Conservation (phyloP, 2,113 vertebrate species). For the Jacana jacana region DNA sequence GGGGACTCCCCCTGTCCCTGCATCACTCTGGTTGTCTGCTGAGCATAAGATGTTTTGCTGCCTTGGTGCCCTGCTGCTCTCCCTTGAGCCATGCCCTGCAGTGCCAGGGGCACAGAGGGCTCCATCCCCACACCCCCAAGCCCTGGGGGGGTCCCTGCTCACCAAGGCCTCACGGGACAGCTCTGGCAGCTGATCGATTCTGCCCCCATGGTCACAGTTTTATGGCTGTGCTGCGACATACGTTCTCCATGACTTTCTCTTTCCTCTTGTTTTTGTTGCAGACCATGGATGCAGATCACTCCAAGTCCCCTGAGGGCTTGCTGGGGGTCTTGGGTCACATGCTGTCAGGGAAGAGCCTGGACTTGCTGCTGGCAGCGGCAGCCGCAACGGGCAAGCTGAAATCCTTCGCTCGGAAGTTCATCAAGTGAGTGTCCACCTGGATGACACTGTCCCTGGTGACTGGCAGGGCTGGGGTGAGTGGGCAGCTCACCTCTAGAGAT, state of each 20-base stretch:
- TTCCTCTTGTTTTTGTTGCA: conserved; percentile 23
- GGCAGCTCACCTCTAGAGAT: no score
- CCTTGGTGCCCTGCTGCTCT: background rate
- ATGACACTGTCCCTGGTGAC: fast-evolving
- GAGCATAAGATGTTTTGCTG: background rate
- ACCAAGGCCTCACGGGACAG: background rate
- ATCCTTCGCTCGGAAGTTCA: conserved; percentile 96
- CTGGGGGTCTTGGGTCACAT: conserved; percentile 96
- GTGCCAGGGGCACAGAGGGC: no score
- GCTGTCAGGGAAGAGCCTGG: conserved; percentile 96
- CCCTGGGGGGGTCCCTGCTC: background rate
- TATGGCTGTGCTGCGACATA: background rate
- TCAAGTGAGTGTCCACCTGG: conserved; percentile 81
- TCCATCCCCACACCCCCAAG: background rate
- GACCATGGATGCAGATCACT: conserved; percentile 98
- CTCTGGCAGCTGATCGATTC: background rate
- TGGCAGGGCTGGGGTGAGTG: background rate
- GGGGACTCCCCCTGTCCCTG: background rate
- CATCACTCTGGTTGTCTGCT: background rate
- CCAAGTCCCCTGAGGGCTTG: conserved; percentile 94
- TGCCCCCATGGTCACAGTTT: background rate
- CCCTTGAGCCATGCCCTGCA: fast-evolving
- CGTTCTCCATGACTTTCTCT: background rate
- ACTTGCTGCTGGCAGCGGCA: conserved; percentile 90
- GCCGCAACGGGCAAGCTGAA: conserved; percentile 96